Evolutionary conservation across 2,113 vertebrate species (phyloP).

Genomic region (Theristicus caerulescens): DNA sequence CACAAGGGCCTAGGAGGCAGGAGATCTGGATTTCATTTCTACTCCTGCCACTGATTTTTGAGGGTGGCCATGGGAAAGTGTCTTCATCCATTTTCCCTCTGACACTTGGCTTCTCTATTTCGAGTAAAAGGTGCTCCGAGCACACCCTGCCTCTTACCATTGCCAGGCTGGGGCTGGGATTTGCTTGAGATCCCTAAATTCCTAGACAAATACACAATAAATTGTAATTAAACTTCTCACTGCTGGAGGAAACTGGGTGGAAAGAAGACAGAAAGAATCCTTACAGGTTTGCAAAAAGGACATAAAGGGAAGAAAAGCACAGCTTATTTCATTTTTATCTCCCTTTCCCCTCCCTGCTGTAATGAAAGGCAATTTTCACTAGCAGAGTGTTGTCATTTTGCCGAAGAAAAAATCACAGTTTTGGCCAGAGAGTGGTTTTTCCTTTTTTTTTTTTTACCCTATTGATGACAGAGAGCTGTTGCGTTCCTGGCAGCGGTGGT

Average conservation of each 20-base stretch:
- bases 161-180: not conserved
- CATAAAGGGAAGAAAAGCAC: not conserved
- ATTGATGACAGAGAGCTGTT: not conserved
- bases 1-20: not conserved
- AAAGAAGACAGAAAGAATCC: not conserved
- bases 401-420: not conserved
- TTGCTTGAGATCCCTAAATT: not conserved
- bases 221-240: not conserved
- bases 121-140: not conserved
- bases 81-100: not conserved
- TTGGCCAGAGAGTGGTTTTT: not conserved
- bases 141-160: not conserved
- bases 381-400: conserved; percentile 12
- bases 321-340: conserved; percentile 37
- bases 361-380: conserved; percentile 20
- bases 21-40: not conserved
- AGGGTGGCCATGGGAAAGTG: not conserved
- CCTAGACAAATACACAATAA: not conserved
- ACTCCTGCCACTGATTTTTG: not conserved
- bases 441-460: not conserved
- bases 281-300: not conserved
- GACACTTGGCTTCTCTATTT: not conserved
- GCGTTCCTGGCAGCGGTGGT: not conserved
- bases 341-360: not conserved
- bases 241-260: not conserved